These are phyloP conservation scores for Apodemus sylvaticus DNA, from an alignment of 2,113 vertebrate species.

Conservation along the genomic window DNA sequence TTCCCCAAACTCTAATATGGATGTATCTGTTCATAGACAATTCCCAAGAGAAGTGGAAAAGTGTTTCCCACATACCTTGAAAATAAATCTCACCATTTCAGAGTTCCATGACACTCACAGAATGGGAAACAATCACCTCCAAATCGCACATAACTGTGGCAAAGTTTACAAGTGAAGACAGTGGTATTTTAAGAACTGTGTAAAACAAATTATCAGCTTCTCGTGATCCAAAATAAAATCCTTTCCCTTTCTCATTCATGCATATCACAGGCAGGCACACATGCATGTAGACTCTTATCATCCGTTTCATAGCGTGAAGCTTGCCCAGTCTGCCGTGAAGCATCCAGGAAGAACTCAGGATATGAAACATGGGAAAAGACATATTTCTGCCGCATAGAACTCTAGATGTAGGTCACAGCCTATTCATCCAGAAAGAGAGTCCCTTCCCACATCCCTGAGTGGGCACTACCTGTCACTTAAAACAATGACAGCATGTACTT, in stretches of 20 bases:
- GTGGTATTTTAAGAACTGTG: neutral
- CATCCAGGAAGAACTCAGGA: neutral
- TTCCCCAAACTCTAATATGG: neutral
- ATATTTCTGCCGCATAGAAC: neutral
- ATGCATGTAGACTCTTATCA: neutral
- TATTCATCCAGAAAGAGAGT: neutral
- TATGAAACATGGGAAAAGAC: neutral
- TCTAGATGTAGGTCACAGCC: neutral
- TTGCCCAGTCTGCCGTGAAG: neutral
- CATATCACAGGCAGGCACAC: neutral
- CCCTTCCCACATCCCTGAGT: neutral
- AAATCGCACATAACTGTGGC: neutral
- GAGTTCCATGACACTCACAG: neutral
- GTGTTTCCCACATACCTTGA: neutral
- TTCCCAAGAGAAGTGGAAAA: neutral
- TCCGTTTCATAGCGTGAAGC: neutral
- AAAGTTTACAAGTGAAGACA: neutral
- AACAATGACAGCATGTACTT: neutral
- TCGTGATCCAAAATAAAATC: neutral
- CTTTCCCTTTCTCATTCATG: neutral
- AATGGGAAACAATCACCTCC: neutral
- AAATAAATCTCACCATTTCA: constrained; percentile 42
- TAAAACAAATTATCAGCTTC: neutral
- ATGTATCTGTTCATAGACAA: neutral
- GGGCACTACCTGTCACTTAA: neutral